Percentiles rank a stretch among this genome's conserved stretches.
Evolutionary conservation across 1,140 invertebrate genomes (phyloP).

Genomic region (Formica selysi): DNA sequence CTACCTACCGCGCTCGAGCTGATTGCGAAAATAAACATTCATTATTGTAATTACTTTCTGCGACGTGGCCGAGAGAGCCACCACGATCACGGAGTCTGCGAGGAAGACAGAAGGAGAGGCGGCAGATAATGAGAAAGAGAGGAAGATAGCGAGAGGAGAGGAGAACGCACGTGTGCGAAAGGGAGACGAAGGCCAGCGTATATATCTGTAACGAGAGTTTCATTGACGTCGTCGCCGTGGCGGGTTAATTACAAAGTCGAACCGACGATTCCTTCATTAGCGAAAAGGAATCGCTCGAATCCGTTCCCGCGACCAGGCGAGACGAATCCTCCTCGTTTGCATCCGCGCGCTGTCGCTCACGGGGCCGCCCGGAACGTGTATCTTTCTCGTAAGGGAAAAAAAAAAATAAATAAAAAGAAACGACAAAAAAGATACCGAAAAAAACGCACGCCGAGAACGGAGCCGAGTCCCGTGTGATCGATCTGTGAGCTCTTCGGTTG

Average conservation of each 20-base stretch:
- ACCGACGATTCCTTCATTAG: conserved; percentile 79
- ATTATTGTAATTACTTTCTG: conserved; percentile 83
- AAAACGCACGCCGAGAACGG: conserved; percentile 3
- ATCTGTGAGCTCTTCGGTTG: conserved; percentile 50
- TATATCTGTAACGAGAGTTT: conserved; percentile 77
- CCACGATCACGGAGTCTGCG: conserved; percentile 26
- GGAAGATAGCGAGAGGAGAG: not conserved
- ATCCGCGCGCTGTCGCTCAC: conserved; percentile 52
- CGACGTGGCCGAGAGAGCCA: conserved; percentile 74
- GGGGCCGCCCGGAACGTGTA: conserved; percentile 35
- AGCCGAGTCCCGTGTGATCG: conserved; percentile 38
- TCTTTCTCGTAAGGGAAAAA: conserved; percentile 22
- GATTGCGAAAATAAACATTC: conserved; percentile 83
- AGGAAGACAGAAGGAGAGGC: not conserved
- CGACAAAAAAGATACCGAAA: not conserved
- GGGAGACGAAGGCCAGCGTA: conserved; percentile 4
- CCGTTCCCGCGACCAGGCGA: conserved; percentile 61
- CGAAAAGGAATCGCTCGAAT: conserved; percentile 74
- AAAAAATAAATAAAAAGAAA: conserved; percentile 4
- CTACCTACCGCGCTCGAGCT: conserved; percentile 81
- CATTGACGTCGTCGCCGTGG: conserved; percentile 71
- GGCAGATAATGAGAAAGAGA: conserved; percentile 16
- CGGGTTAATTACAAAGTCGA: conserved; percentile 78
- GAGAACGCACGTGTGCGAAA: not conserved
- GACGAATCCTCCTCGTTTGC: conserved; percentile 73